Evolutionary conservation across 2,797 vertebrate species (phyloP), one percentile per base, ranked within the genome.

Genomic region (Anabacerthia variegaticeps): DNA sequence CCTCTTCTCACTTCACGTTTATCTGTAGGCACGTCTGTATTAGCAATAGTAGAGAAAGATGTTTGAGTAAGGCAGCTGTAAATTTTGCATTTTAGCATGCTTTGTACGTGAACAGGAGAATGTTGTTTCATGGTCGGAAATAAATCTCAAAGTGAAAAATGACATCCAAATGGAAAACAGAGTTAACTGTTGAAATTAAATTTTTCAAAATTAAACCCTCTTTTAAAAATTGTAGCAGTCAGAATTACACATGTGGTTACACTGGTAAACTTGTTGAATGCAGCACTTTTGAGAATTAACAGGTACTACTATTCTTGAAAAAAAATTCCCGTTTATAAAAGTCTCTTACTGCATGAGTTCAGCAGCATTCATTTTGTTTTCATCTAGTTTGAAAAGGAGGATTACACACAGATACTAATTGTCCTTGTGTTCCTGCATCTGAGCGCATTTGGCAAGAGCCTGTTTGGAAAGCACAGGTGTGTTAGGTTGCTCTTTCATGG

Each of bases 351-450:
- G 24, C 24, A 9, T 39, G 13, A 72, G 11, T 58, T 85, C 19
- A 37, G 66, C 77, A 85, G 30, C 19, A 21, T 68, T 88, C 2
- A 21, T 73, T 88, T 81, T 88, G 73, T 85, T 93, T 92, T 74
- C 22, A 14, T 67, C 30, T 59, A 46, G 46, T 81, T 55, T 84
- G 69, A 72, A 78, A 54, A 68, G 23, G 43, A 69, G 48, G 46
- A 21, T 89, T 91, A 12, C 8, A 4, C 17, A 14, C 19, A 63
- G 46, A 22, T 51, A 43, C 7, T 34, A 51, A 36, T 26, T 74
- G 23, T 72, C 3, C 51, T 67, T 61, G 19, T 73, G 49, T 81
- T 92, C 52, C 54, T 84, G 21, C 23, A 19, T 37, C 32, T 62
- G n/a, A 83, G 36, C 6, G 1, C 66, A 61, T 51, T 88, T 85